These are phyloP conservation scores for Patella pellucida DNA, from an alignment of 2,888 invertebrate species.

Conservation along the genomic window DNA sequence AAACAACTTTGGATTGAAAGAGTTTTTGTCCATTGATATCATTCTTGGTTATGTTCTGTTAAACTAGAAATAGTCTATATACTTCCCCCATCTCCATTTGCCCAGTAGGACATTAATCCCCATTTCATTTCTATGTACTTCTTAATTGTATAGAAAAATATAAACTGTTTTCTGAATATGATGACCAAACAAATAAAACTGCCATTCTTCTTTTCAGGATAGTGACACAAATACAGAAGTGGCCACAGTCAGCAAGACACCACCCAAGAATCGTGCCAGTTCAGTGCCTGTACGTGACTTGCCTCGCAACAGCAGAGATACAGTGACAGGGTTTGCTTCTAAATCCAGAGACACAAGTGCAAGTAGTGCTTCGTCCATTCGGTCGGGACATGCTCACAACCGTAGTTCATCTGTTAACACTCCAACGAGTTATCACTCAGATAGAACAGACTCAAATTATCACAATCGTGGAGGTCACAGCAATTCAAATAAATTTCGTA, in stretches of 20 bases:
- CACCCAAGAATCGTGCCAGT: constrained; percentile 27
- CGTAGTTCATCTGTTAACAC: constrained; percentile 18
- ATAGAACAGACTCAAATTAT: not conserved
- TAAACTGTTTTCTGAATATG: too few relatives aligned
- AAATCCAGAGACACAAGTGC: constrained; percentile 57
- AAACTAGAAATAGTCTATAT: too few relatives aligned
- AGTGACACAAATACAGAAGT: constrained; percentile 35
- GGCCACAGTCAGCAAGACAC: constrained; percentile 27
- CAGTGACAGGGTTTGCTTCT: not conserved
- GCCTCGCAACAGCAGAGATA: constrained; percentile 30
- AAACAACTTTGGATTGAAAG: too few relatives aligned
- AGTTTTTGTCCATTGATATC: too few relatives aligned
- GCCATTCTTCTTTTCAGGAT: constrained; percentile 38
- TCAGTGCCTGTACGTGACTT: constrained; percentile 33
- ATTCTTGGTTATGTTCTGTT: too few relatives aligned
- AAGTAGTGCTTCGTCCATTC: constrained; percentile 60
- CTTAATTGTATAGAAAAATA: too few relatives aligned
- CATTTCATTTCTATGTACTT: too few relatives aligned
- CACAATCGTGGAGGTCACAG: constrained; percentile 5
- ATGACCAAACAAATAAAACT: not conserved
- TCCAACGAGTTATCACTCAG: constrained; percentile 14
- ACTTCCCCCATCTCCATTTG: too few relatives aligned
- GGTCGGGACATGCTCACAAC: constrained; percentile 34
- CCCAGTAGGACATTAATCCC: too few relatives aligned
- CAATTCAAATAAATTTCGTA: constrained; percentile 17